A percentile compares a stretch with the other conserved stretches of the same genome.
Conservation (phyloP, 1,140 invertebrate genomes). For the Aphis craccivora region DNA sequence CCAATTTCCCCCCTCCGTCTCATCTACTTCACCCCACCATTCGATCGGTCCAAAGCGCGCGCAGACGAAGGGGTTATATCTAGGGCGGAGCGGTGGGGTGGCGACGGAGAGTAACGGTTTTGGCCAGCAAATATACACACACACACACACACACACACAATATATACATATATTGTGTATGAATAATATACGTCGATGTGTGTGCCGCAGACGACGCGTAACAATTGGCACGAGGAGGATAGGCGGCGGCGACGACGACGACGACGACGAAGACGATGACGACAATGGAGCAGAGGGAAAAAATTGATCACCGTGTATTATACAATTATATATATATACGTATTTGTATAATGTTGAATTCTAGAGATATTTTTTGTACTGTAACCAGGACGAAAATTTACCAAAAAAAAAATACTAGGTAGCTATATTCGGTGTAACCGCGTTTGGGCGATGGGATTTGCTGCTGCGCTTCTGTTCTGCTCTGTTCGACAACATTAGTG, state of each 20-base stretch:
- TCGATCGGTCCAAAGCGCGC: not conserved
- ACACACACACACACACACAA: not conserved
- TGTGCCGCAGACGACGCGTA: constrained; percentile 19
- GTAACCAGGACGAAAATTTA: not conserved
- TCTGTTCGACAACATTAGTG: not conserved
- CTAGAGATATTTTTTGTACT: not conserved
- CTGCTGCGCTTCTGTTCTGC: not conserved
- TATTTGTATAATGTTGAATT: not conserved
- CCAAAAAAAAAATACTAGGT: not conserved
- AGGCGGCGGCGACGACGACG: not conserved
- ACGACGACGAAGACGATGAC: not conserved
- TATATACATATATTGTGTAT: not conserved
- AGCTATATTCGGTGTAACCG: not conserved
- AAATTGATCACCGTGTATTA: not conserved
- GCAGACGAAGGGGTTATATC: not conserved
- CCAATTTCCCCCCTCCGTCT: not conserved
- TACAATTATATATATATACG: not conserved
- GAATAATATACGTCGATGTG: not conserved
- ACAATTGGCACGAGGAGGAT: constrained; percentile 18
- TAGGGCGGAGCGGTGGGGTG: not conserved
- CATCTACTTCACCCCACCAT: not conserved
- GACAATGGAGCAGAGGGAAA: not conserved
- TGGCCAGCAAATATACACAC: not conserved
- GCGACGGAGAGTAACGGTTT: constrained; percentile 21
- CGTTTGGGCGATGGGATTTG: not conserved